Conservation (phyloP, 1,140 invertebrate species). For the silkworm (Bombyx mori) region DNA sequence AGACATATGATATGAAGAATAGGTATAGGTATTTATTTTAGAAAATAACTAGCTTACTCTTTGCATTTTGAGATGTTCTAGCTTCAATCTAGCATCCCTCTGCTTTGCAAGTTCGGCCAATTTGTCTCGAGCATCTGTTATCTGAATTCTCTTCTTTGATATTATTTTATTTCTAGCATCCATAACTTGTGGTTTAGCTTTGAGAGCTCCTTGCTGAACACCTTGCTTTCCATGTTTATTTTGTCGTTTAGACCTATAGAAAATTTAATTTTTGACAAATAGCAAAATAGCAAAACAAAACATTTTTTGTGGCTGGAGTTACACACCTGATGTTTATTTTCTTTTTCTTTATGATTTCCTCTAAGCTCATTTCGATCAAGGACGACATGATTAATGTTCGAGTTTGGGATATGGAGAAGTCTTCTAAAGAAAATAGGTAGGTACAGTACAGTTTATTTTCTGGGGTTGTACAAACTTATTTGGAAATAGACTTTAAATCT, state of each 20-base stretch:
- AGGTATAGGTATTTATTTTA: no score
- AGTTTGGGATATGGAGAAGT: no score
- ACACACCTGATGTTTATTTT: conserved; percentile 35
- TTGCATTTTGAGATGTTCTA: conserved; percentile 71
- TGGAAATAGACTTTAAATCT: no score
- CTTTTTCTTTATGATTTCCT: conserved; percentile 61
- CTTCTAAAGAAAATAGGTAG: no score
- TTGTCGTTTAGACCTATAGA: neutral
- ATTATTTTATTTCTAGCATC: conserved; percentile 81
- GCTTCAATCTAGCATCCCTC: conserved; percentile 76
- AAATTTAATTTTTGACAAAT: neutral
- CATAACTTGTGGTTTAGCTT: conserved; percentile 23
- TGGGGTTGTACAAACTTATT: no score
- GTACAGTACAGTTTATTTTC: no score
- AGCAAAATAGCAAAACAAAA: neutral
- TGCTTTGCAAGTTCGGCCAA: conserved; percentile 77
- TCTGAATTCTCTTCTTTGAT: conserved; percentile 75
- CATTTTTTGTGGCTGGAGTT: neutral
- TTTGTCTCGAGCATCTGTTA: conserved; percentile 79
- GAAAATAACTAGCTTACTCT: conserved; percentile 29
- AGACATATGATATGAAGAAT: no score
- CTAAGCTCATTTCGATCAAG: conserved; percentile 55
- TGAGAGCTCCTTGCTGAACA: conserved; percentile 19
- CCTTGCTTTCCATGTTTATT: conserved; percentile 25
- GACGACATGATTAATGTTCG: conserved; percentile 33